Percentiles rank a stretch among this genome's conserved stretches.
phyloP scores from a whole-genome alignment of 2,888 invertebrate species.

The Macroteleia sp. region DNA sequence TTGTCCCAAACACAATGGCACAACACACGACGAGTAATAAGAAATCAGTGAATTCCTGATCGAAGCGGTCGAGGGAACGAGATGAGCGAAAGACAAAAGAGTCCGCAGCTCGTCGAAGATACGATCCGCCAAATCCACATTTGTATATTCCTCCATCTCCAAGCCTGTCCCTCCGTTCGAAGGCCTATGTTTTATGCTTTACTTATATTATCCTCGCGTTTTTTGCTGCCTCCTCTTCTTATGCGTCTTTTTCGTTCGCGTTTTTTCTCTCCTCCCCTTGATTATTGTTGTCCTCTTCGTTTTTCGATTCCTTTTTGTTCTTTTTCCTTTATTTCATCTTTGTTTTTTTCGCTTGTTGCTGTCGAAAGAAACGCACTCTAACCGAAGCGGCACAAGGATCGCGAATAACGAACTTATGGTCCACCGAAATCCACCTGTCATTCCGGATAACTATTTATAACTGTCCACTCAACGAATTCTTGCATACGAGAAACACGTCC shows the following conservation, averaged over 20 bases:
- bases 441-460: conserved; percentile 79
- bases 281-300: not conserved
- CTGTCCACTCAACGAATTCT: conserved; percentile 71
- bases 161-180: conserved; percentile 46
- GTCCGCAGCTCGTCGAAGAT: conserved; percentile 68
- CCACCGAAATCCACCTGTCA: conserved; percentile 77
- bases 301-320: not conserved
- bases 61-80: conserved; percentile 65
- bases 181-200: conserved; percentile 60
- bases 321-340: not conserved
- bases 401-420: conserved; percentile 70
- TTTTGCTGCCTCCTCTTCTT: conserved; percentile 43
- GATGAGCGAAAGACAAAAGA: conserved; percentile 75
- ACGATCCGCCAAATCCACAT: conserved; percentile 78
- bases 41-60: conserved; percentile 76
- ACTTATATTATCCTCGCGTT: conserved; percentile 54
- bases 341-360: not conserved
- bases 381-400: not conserved
- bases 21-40: conserved; percentile 73
- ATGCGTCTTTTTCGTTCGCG: conserved; percentile 23
- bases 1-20: conserved; percentile 75
- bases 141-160: conserved; percentile 75
- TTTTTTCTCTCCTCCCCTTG: conserved; percentile 6
- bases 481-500: conserved; percentile 70
- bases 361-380: conserved; percentile 19